phyloP scores from a whole-genome alignment of 2,797 vertebrate genomes.

The Trematomus bernacchii region DNA sequence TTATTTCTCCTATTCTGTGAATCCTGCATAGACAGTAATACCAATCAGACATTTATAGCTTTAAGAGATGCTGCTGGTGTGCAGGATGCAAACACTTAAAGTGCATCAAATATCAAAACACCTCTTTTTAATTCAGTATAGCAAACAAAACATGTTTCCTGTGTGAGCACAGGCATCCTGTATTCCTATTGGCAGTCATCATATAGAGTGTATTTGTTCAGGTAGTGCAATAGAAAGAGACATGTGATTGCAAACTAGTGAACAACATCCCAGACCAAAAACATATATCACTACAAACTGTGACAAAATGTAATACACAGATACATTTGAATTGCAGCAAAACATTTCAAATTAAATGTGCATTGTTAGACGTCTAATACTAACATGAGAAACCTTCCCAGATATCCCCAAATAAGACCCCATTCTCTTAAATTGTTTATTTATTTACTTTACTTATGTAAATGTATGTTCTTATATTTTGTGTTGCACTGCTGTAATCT shows the following conservation, averaged over 20 bases:
- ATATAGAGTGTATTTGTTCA: not conserved
- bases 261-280: not conserved
- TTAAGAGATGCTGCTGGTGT: not conserved
- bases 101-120: not conserved
- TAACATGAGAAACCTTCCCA: too few species aligned
- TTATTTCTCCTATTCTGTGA: slow-evolving; percentile 10
- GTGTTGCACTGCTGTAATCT: too few species aligned
- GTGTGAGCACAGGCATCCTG: not conserved
- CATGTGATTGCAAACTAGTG: not conserved
- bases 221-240: not conserved
- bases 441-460: too few species aligned
- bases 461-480: too few species aligned
- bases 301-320: not conserved
- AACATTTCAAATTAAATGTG: too few species aligned
- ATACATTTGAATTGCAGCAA: not conserved
- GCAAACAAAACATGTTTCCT: not conserved
- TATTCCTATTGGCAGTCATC: not conserved
- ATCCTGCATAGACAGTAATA: not conserved
- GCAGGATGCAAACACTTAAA: not conserved
- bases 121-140: slow-evolving; percentile 1
- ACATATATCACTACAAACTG: not conserved
- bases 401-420: too few species aligned
- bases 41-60: slow-evolving; percentile 1
- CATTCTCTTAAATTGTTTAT: too few species aligned
- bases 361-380: too few species aligned